These are phyloP conservation scores for Nasonia giraulti DNA, from an alignment of 1,140 invertebrate genomes.

Conservation along the genomic window DNA sequence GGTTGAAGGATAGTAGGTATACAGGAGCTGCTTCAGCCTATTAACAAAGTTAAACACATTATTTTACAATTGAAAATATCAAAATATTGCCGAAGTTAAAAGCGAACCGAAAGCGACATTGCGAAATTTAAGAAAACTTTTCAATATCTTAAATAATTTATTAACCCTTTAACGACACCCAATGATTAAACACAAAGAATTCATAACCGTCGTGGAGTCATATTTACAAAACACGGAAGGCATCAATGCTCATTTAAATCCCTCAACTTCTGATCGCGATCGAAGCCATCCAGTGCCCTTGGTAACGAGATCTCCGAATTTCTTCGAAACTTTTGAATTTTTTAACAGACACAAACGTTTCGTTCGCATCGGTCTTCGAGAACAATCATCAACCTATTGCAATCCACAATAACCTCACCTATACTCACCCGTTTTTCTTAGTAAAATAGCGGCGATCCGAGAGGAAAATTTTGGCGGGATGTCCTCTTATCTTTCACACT, in stretches of 20 bases:
- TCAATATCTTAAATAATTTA: too few species aligned
- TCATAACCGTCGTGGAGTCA: too few species aligned
- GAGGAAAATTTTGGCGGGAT: constrained; percentile 41
- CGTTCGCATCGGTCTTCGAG: not conserved
- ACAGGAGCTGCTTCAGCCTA: constrained; percentile 11
- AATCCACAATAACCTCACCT: not conserved
- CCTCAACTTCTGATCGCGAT: not conserved
- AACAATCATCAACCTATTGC: not conserved
- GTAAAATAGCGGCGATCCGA: not conserved
- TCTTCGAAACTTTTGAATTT: not conserved
- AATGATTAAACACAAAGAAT: too few species aligned
- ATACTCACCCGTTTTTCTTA: constrained; percentile 28
- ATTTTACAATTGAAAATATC: not conserved
- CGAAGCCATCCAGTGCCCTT: too few species aligned
- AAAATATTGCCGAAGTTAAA: too few species aligned
- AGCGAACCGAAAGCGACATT: too few species aligned
- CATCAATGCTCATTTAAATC: too few species aligned
- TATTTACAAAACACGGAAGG: too few species aligned
- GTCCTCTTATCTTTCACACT: not conserved
- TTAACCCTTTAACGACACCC: too few species aligned
- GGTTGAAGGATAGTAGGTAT: not conserved
- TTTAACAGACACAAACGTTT: not conserved
- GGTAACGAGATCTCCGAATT: not conserved
- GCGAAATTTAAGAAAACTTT: too few species aligned
- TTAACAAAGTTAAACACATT: not conserved